Percentiles rank a stretch among this genome's conserved stretches.
phyloP scores from a whole-genome alignment of 2,888 invertebrate species.

The Himalopsyche kuldschensis region DNA sequence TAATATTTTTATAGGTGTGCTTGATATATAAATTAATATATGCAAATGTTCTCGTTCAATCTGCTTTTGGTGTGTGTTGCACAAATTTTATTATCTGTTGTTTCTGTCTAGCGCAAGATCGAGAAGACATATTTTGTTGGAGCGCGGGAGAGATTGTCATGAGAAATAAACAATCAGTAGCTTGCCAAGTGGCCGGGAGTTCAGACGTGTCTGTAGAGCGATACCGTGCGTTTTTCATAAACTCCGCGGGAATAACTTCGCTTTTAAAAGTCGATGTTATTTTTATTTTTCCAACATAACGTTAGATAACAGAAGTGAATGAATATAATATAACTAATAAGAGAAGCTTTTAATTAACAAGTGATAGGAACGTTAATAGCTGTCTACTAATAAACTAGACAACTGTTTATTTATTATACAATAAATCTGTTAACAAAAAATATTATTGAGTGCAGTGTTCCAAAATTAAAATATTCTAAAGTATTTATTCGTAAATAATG shows the following conservation, averaged over 20 bases:
- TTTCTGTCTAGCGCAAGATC: neutral
- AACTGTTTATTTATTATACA: too few species aligned
- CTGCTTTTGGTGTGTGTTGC: neutral
- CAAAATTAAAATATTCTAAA: too few species aligned
- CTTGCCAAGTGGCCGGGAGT: neutral
- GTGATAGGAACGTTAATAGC: too few species aligned
- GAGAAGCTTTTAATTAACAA: neutral
- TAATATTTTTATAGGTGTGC: too few species aligned
- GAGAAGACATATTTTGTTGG: neutral
- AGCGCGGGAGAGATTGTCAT: neutral
- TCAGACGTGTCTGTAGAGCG: neutral
- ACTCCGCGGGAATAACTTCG: neutral
- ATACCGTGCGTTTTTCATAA: neutral
- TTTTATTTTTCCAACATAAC: neutral
- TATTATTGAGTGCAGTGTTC: too few species aligned
- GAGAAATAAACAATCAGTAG: slow-evolving; percentile 1
- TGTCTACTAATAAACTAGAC: too few species aligned
- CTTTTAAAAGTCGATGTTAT: neutral
- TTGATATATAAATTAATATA: too few species aligned
- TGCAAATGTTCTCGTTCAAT: too few species aligned
- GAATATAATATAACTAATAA: neutral
- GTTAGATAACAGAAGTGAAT: neutral
- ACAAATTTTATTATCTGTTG: neutral
- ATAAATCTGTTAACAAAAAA: too few species aligned
- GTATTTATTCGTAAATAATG: too few species aligned